phyloP scores from a whole-genome alignment of 2,888 invertebrate genomes.

The Polylopha cassiicola region DNA sequence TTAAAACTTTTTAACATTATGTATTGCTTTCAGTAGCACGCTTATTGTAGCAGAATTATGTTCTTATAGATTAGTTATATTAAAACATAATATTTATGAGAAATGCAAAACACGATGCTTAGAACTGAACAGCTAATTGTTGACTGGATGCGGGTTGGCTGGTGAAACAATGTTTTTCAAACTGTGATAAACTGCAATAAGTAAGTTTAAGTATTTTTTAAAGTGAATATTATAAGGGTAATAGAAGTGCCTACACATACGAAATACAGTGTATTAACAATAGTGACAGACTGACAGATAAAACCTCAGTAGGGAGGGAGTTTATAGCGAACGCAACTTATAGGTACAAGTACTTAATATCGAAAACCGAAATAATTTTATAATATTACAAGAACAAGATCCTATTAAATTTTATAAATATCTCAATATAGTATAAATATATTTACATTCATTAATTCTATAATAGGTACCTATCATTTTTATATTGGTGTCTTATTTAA shows the following conservation, averaged over 20 bases:
- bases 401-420: slow-evolving; percentile 76
- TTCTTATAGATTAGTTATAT: slow-evolving; percentile 20
- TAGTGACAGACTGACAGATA: slow-evolving; percentile 41
- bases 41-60: slow-evolving; percentile 21
- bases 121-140: slow-evolving; percentile 4
- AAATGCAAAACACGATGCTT: slow-evolving; percentile 13
- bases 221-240: slow-evolving; percentile 40
- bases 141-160: slow-evolving; percentile 5
- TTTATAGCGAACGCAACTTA: slow-evolving; percentile 47
- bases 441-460: slow-evolving; percentile 71
- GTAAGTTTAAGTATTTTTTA: slow-evolving; percentile 12
- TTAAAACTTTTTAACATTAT: slow-evolving; percentile 23
- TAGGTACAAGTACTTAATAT: slow-evolving; percentile 38
- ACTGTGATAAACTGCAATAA: slow-evolving; percentile 15
- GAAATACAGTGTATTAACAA: slow-evolving; percentile 35
- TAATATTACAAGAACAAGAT: slow-evolving; percentile 73
- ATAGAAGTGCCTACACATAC: slow-evolving; percentile 49
- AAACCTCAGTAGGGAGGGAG: slow-evolving; percentile 50
- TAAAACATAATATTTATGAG: slow-evolving; percentile 16
- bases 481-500: slow-evolving; percentile 77
- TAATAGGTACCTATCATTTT: slow-evolving; percentile 47
- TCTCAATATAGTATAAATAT: slow-evolving; percentile 76
- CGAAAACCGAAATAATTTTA: slow-evolving; percentile 55
- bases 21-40: slow-evolving; percentile 22
- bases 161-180: neutral